Conservation (phyloP, 1,140 invertebrate genomes). For the Diabrotica undecimpunctata region DNA sequence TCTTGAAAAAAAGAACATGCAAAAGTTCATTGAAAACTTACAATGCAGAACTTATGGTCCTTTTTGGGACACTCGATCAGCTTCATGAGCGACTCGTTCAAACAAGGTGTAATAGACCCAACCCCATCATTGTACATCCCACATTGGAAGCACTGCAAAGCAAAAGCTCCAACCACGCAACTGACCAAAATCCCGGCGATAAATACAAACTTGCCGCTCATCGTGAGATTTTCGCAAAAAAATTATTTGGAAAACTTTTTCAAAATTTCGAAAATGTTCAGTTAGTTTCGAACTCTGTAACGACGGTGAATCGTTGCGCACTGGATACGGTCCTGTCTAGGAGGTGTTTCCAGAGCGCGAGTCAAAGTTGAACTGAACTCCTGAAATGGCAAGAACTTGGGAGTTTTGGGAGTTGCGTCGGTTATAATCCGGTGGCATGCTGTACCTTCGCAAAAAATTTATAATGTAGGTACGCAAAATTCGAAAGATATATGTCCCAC, state of each 20-base stretch:
- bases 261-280: not conserved
- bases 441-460: too few species aligned
- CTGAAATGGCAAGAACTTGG: slow-evolving; percentile 3
- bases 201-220: slow-evolving; percentile 4
- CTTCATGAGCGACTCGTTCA: slow-evolving; percentile 66
- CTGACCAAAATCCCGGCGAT: slow-evolving; percentile 5
- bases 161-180: slow-evolving; percentile 38
- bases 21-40: slow-evolving; percentile 49
- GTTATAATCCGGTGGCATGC: not conserved
- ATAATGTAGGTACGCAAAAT: too few species aligned
- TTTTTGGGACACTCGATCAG: slow-evolving; percentile 62
- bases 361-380: slow-evolving; percentile 17
- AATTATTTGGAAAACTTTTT: not conserved
- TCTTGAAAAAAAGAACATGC: too few species aligned
- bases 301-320: not conserved
- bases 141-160: slow-evolving; percentile 68
- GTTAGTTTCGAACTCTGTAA: not conserved
- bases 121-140: slow-evolving; percentile 78
- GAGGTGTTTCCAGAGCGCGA: slow-evolving; percentile 19
- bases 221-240: not conserved
- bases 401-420: slow-evolving; percentile 4
- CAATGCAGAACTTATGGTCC: slow-evolving; percentile 66
- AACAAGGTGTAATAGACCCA: slow-evolving; percentile 74
- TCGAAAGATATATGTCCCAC: too few species aligned
- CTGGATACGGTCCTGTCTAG: not conserved